Evolutionary conservation across 92 coral and sea anemone species (phyloP).

Genomic region (Meandrina meandrites): DNA sequence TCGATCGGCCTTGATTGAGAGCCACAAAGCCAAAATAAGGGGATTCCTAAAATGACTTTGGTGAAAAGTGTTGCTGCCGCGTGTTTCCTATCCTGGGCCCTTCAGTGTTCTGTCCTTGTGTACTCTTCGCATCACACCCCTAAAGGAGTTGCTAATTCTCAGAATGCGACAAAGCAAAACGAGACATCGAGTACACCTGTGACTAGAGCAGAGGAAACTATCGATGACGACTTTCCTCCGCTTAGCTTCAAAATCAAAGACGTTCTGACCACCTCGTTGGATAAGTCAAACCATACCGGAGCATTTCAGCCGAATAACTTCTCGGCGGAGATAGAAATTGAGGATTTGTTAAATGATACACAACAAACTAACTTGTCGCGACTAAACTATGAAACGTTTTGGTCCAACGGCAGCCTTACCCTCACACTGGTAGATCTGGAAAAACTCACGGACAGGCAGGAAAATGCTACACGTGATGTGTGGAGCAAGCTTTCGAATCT

Average conservation of each 20-base stretch:
- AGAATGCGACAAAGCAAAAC: background rate
- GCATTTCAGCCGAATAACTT: background rate
- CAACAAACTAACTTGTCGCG: constrained; percentile 8
- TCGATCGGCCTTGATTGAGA: background rate
- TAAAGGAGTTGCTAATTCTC: background rate
- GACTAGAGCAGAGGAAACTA: background rate
- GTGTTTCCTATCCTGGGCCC: constrained; percentile 8
- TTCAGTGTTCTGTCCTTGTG: background rate
- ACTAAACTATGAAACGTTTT: constrained; percentile 69
- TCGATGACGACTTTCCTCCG: constrained; percentile 24
- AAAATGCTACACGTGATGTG: background rate
- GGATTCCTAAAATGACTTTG: background rate
- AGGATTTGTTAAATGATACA: constrained; percentile 6
- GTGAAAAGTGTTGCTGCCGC: background rate
- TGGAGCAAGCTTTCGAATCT: background rate
- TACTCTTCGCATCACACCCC: background rate
- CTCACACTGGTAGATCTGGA: constrained; percentile 60
- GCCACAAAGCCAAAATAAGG: background rate
- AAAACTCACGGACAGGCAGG: background rate
- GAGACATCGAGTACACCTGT: background rate
- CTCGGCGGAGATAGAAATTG: constrained; percentile 4
- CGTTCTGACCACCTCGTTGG: constrained; percentile 21
- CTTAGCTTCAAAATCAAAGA: constrained; percentile 35
- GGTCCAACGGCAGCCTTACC: constrained; percentile 62
- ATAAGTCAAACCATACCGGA: background rate